Evolutionary conservation across 1,140 invertebrate species (phyloP), one percentile per base, ranked within the genome.

Genomic region (Calycopis cecrops): DNA sequence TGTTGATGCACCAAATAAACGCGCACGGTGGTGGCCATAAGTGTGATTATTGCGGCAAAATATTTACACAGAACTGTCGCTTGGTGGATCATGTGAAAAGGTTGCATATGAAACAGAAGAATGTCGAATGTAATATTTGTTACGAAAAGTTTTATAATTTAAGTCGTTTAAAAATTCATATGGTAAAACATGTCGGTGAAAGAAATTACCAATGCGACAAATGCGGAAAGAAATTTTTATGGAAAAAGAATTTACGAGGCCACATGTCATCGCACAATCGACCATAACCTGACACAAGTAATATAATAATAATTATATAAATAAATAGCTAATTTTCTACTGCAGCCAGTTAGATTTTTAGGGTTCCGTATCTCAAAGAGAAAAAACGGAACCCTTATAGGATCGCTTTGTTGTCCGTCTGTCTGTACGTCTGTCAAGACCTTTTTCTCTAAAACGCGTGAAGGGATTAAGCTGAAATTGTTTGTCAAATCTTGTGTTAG

Each of bases 131-230:
- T 50, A 67, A 74, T 0, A 56, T 86, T n/a, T 86, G 83, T 48
- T 66, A 67, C 37, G 76, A 81, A 40, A 78, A 68, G 35, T 84
- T 87, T 40, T 87, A 82, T 16, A 74, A 87, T 52, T 78, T 76
- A 35, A 67, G 79, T 52, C 59, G 76, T 4, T 49, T 86, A 54
- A 78, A 62, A 48, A 62, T 77, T 53, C 83, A 86, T 79, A 94
- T 95, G 88, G 84, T 92, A 33, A 92, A 90, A 21, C 92, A 93
- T 62, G 90, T 91, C 1, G 92, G 91, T 0, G 92, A 91, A 53
- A 82, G 90, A 17, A 89, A 89, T 7, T 92, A 90, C 52, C 78
- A 76, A 33, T 91, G 91, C 59, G 73, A 85, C 28, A 69, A 90
- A 9, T 93, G 92, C 65, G 82, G 87, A 3, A 89, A 91, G 54